Percentiles rank a stretch among this genome's conserved stretches.
These are phyloP conservation scores for Thereva nobilitata DNA, from an alignment of 2,888 invertebrate species.

Conservation along the genomic window DNA sequence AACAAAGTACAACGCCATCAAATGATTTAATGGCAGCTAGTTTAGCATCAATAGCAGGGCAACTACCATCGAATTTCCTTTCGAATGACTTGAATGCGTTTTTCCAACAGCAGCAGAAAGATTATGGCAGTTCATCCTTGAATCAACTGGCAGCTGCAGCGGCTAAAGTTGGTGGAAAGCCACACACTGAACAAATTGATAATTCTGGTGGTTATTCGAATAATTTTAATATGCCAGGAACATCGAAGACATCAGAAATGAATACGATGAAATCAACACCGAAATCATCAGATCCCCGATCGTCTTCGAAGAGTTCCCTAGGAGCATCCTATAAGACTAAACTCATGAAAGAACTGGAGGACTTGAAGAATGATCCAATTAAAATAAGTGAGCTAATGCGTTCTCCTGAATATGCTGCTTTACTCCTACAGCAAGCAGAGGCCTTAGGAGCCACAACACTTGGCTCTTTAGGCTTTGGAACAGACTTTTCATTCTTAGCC, in stretches of 20 bases:
- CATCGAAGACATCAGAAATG: conserved; percentile 41
- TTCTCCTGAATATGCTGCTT: conserved; percentile 57
- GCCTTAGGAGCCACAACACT: conserved; percentile 56
- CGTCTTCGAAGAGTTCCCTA: conserved; percentile 1
- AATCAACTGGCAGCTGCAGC: conserved; percentile 56
- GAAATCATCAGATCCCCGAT: conserved; percentile 25
- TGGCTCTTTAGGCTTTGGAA: conserved; percentile 55
- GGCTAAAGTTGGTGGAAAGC: conserved; percentile 51
- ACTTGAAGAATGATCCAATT: conserved; percentile 56
- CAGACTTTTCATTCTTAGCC: conserved; percentile 54
- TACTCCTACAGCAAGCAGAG: conserved; percentile 57
- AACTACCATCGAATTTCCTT: conserved; percentile 55
- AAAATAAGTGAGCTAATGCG: conserved; percentile 58
- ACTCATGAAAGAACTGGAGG: conserved; percentile 57
- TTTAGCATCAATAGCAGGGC: conserved; percentile 55
- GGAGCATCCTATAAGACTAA: conserved; percentile 56
- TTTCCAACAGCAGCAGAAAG: conserved; percentile 54
- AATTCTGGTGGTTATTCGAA: conserved; percentile 28
- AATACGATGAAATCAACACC: conserved; percentile 24
- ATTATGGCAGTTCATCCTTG: conserved; percentile 54
- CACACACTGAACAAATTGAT: conserved; percentile 15
- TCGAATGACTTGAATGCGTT: conserved; percentile 54
- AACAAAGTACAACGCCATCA: conserved; percentile 43
- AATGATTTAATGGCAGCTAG: conserved; percentile 58
- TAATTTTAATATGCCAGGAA: conserved; percentile 26